These are phyloP conservation scores for Fratercula arctica DNA, from an alignment of 2,797 vertebrate genomes.

Conservation along the genomic window DNA sequence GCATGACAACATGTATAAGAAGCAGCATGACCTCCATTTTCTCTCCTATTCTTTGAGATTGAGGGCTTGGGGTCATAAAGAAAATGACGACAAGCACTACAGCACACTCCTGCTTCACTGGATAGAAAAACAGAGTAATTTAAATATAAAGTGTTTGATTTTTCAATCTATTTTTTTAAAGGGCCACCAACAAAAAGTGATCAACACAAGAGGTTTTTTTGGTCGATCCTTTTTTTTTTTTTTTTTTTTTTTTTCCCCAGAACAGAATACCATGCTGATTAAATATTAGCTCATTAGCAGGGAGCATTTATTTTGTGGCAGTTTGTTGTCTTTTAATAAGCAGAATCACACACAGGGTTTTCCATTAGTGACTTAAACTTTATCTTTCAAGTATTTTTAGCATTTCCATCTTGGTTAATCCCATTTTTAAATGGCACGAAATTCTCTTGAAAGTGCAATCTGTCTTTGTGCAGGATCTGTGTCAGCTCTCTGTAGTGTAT, in stretches of 20 bases:
- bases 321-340: conserved; percentile 46
- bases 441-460: conserved; percentile 4
- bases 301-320: conserved; percentile 43
- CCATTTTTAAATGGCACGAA: conserved; percentile 40
- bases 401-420: conserved; percentile 48
- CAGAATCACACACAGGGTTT: conserved; percentile 13
- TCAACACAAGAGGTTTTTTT: neutral
- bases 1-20: neutral
- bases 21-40: neutral
- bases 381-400: conserved; percentile 60
- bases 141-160: neutral
- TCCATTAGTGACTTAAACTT: conserved; percentile 11
- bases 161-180: neutral
- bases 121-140: neutral
- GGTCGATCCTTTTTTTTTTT: accelerated
- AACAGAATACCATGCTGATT: neutral
- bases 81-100: neutral
- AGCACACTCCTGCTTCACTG: neutral
- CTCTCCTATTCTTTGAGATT: neutral
- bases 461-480: neutral
- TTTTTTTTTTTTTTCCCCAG: neutral
- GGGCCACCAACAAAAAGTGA: neutral
- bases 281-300: conserved; percentile 39
- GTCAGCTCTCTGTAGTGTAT: neutral
- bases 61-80: neutral